A percentile compares a stretch with the other conserved stretches of the same genome.
Evolutionary conservation across 2,797 vertebrate species (phyloP).

Genomic region (Nyctibius grandis): DNA sequence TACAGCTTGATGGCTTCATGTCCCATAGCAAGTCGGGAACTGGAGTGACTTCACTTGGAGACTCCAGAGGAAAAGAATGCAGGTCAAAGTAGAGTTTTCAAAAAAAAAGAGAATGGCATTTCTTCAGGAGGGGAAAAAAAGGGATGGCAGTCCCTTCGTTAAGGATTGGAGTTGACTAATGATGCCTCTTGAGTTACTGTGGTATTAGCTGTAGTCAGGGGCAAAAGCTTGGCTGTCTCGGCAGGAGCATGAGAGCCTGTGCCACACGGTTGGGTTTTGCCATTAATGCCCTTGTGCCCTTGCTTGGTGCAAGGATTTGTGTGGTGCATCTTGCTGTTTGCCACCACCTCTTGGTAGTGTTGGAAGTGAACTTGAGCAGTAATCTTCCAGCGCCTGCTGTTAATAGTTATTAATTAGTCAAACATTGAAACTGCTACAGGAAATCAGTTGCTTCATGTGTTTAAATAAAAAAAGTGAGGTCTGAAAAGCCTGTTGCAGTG

Average conservation of each 20-base stretch:
- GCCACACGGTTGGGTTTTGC: background rate
- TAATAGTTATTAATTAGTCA: background rate
- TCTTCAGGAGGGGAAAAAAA: background rate
- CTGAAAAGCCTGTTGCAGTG: background rate
- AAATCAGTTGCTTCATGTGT: background rate
- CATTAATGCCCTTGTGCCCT: background rate
- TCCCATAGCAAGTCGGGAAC: background rate
- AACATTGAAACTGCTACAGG: background rate
- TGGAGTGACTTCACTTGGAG: background rate
- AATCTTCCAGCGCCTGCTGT: background rate
- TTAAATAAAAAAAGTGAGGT: background rate
- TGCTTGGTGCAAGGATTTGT: rapidly evolving
- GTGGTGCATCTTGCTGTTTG: background rate
- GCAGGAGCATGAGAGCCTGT: background rate
- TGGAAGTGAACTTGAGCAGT: background rate
- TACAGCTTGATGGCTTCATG: background rate
- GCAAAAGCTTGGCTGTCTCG: background rate
- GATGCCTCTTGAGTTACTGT: background rate
- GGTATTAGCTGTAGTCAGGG: background rate
- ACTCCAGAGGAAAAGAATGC: background rate
- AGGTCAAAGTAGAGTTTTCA: background rate
- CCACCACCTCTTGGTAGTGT: background rate
- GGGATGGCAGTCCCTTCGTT: background rate
- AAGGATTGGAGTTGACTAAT: background rate
- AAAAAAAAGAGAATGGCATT: background rate